These are phyloP conservation scores for Trissolcus brochymenae DNA, from an alignment of 2,888 invertebrate genomes.

Conservation along the genomic window DNA sequence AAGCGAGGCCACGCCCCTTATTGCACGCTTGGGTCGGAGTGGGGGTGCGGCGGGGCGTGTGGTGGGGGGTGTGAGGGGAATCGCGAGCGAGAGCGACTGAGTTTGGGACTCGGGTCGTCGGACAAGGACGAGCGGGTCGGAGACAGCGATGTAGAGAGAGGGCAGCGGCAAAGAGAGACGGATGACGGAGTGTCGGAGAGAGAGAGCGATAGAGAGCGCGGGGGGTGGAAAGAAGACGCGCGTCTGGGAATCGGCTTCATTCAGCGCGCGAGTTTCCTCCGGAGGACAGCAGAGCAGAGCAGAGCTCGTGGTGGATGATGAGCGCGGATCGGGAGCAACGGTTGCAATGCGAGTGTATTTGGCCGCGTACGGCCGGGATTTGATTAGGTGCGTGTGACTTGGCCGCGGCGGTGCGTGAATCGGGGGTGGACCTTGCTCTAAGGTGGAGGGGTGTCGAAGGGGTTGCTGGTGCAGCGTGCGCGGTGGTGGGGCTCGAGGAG, in stretches of 20 bases:
- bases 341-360: conserved; percentile 12
- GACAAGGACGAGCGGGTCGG: conserved; percentile 59
- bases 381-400: conserved; percentile 9
- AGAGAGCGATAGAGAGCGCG: conserved; percentile 5
- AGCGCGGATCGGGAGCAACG: conserved; percentile 24
- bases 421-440: conserved; percentile 58
- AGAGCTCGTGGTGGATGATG: neutral
- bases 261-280: conserved; percentile 13
- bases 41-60: conserved; percentile 17
- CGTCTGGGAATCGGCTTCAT: conserved; percentile 4
- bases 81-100: neutral
- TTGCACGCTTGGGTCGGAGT: conserved; percentile 40
- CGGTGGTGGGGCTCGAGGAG: conserved; percentile 51
- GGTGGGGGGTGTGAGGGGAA: conserved; percentile 10
- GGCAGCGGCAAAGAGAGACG: too few species aligned
- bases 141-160: conserved; percentile 1
- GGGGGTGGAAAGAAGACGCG: conserved; percentile 3
- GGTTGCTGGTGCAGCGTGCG: conserved; percentile 36
- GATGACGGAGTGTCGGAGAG: conserved; percentile 19
- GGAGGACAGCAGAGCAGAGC: conserved; percentile 22
- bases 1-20: conserved; percentile 67
- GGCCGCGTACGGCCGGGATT: conserved; percentile 9
- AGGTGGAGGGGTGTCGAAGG: conserved; percentile 20
- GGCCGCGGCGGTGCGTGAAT: conserved; percentile 33
- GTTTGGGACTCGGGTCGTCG: conserved; percentile 23